Percentiles rank a stretch among this genome's conserved stretches.
phyloP scores from a whole-genome alignment of 1,140 invertebrate species.

The Reticulitermes speratus region DNA sequence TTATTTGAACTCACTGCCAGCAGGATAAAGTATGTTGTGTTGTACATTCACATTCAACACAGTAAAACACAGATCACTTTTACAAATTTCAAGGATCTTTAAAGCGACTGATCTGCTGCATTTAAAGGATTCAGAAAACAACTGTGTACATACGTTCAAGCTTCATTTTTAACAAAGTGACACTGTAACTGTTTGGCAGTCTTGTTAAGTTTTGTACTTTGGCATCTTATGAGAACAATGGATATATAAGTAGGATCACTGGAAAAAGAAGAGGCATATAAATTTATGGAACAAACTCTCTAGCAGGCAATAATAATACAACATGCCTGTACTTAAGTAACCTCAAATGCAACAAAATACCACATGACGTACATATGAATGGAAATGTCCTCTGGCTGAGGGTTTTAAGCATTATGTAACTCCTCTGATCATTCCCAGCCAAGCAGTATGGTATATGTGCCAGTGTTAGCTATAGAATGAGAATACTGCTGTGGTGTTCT shows the following conservation, averaged over 20 bases:
- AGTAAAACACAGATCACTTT: neutral
- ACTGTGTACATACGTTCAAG: neutral
- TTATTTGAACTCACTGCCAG: too few species aligned
- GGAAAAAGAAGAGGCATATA: neutral
- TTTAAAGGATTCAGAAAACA: neutral
- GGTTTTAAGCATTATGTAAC: neutral
- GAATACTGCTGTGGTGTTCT: constrained; percentile 37
- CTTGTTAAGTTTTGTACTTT: neutral
- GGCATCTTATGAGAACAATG: neutral
- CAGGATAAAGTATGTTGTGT: too few species aligned
- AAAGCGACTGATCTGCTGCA: neutral
- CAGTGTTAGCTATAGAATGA: constrained; percentile 26
- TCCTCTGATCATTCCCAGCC: neutral
- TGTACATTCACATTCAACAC: too few species aligned
- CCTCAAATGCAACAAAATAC: neutral
- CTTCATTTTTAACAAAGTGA: neutral
- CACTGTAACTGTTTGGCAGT: neutral
- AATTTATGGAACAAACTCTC: neutral
- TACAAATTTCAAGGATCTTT: neutral
- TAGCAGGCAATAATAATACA: neutral
- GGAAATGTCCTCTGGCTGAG: neutral
- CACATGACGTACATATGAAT: neutral
- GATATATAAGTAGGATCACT: neutral
- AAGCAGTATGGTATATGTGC: neutral
- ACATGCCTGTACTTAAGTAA: neutral